Conservation (phyloP, 2,797 vertebrate species). For the Crenuchus spilurus region DNA sequence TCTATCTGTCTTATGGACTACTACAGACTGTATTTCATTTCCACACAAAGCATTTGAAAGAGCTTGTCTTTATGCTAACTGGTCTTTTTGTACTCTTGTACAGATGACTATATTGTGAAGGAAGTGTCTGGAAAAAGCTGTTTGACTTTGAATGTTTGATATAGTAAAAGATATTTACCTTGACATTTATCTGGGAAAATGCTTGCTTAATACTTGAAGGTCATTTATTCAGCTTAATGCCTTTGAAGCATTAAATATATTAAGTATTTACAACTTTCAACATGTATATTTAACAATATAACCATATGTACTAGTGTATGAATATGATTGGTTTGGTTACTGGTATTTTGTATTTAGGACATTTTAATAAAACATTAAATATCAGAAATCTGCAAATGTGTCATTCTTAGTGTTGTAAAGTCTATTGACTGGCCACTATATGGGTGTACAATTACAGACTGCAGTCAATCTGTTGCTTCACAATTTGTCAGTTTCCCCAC, state of each 20-base stretch:
- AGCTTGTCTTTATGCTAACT: background rate
- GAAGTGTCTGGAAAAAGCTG: background rate
- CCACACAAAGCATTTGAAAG: background rate
- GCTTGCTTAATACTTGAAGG: constrained; percentile 60
- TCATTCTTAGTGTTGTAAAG: too few relatives aligned
- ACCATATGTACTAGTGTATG: constrained; percentile 33
- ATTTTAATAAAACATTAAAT: constrained; percentile 71
- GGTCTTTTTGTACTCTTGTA: background rate
- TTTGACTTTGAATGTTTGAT: constrained; percentile 13
- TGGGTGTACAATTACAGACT: too few relatives aligned
- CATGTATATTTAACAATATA: constrained; percentile 51
- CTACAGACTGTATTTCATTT: background rate
- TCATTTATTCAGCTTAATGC: constrained; percentile 66
- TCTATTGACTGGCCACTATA: too few relatives aligned
- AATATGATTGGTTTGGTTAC: constrained; percentile 17
- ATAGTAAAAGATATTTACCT: constrained; percentile 2
- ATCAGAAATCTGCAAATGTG: background rate
- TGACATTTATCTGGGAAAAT: constrained; percentile 42
- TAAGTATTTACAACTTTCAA: constrained; percentile 64
- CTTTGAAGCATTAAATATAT: constrained; percentile 58
- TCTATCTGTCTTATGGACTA: background rate
- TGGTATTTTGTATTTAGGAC: constrained; percentile 69
- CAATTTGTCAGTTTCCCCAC: too few relatives aligned
- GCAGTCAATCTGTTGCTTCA: too few relatives aligned
- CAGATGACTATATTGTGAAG: background rate